Conservation (phyloP, 92 coral and sea anemone species). For the Epizoanthus scotinus region DNA sequence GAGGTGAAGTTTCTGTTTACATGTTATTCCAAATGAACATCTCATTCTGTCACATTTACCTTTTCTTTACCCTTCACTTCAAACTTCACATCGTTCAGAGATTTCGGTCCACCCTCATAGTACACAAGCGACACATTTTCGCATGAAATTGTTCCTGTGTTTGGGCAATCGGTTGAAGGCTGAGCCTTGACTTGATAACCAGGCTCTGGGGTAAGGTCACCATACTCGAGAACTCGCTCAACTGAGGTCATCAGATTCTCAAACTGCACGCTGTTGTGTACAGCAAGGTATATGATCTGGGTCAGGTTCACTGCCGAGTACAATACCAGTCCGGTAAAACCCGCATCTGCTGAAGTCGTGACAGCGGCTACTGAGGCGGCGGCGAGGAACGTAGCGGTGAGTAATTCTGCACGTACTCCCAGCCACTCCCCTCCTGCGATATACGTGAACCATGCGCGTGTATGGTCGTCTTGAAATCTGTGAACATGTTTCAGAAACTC, state of each 20-base stretch:
- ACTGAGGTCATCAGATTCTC: slow-evolving; percentile 51
- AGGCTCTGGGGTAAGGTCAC: slow-evolving; percentile 43
- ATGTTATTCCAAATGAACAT: neutral
- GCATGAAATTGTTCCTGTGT: slow-evolving; percentile 47
- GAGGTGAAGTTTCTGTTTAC: no score
- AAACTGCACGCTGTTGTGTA: slow-evolving; percentile 38
- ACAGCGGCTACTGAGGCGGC: slow-evolving; percentile 44
- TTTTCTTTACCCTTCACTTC: slow-evolving; percentile 47
- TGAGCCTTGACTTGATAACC: slow-evolving; percentile 24
- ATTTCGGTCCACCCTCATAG: slow-evolving; percentile 47
- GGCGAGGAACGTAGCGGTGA: slow-evolving; percentile 48
- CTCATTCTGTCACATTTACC: neutral
- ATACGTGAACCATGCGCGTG: slow-evolving; percentile 52
- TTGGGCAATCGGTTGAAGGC: slow-evolving; percentile 41
- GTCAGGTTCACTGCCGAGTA: slow-evolving; percentile 41
- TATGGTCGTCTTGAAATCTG: slow-evolving; percentile 52
- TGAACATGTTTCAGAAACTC: slow-evolving; percentile 12
- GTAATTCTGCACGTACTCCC: slow-evolving; percentile 51
- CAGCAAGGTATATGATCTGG: slow-evolving; percentile 36
- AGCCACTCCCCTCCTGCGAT: slow-evolving; percentile 59
- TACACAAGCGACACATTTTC: slow-evolving; percentile 49
- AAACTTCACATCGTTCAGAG: slow-evolving; percentile 41
- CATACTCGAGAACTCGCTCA: slow-evolving; percentile 51
- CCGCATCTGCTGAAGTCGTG: slow-evolving; percentile 36
- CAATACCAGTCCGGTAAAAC: slow-evolving; percentile 33